Base-by-base conservation (phyloP, 2,888 invertebrate species). In the Cepaea hortensis region DNA sequence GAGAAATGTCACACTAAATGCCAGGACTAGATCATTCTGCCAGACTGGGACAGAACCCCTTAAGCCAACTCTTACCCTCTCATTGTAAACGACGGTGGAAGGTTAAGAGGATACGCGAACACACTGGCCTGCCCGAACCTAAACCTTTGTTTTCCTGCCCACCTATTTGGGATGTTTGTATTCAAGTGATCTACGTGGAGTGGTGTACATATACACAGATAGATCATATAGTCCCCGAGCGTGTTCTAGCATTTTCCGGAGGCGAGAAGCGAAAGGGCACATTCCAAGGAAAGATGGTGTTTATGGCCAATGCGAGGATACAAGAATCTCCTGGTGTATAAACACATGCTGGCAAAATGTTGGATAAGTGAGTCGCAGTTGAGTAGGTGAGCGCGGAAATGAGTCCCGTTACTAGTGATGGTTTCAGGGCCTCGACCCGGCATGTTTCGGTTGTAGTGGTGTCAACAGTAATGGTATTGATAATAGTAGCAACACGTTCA, bases 111-210 rank as follows among this genome's bases (percentile, higher is more conserved):
- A 20, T 48, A 3, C 6, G 1, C 7, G 48, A n/a, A 6, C 6
- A 5, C 35, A 35, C 48, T 48, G 20, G 20, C 20, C n/a, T 20
- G 76, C 77, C 5, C 55, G 50, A 55, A 20, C n/a, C 55, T 77
- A 20, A 6, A 3, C 46, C 48, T 55, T 79, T 23, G 20, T 61
- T 7, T 23, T 80, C 80, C 65, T 35, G 80, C 15, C 35, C 80
- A 80, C 65, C 81, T 65, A 72, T 72, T 35, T 5, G 81, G 55
- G 70, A 72, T 15, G 72, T 70, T 70, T 55, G 72, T 23, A n/a
- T 68, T 81, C 35, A 46, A 35, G 65, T 20, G 70, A 15, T 13
- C 3, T 48, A 9, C 9, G 20, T n/a, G 72, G 50, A 20, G 50
- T 55, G 50, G 55, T 79, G 3, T 13, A 70, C 18, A 11, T 20